Percentiles rank a stretch among this genome's conserved stretches.
Conservation (phyloP, 1,140 invertebrate species). For the Ganaspis sp. region DNA sequence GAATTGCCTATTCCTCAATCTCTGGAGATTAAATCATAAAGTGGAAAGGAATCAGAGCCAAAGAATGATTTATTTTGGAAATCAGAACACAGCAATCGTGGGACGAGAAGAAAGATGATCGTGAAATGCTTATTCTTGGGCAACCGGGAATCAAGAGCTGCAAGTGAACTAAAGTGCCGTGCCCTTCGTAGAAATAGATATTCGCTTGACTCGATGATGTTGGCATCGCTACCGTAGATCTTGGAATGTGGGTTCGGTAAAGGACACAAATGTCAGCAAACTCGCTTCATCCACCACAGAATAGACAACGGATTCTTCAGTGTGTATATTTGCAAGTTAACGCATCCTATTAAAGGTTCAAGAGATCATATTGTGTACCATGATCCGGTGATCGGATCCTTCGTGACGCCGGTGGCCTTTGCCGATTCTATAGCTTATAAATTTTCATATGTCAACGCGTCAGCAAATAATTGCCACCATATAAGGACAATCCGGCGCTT, state of each 20-base stretch:
- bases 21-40: background rate
- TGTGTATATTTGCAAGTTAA: slow-evolving; percentile 43
- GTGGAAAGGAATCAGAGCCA: background rate
- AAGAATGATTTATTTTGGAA: background rate
- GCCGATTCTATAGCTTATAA: slow-evolving; percentile 58
- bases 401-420: slow-evolving; percentile 70
- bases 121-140: slow-evolving; percentile 36
- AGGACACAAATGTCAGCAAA: slow-evolving; percentile 64
- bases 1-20: background rate
- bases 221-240: slow-evolving; percentile 50
- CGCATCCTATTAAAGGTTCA: slow-evolving; percentile 70
- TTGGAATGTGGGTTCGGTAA: slow-evolving; percentile 70
- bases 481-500: slow-evolving; percentile 38
- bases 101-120: background rate
- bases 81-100: background rate
- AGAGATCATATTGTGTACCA: slow-evolving; percentile 62
- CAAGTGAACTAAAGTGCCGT: slow-evolving; percentile 36
- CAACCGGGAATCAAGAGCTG: slow-evolving; percentile 8
- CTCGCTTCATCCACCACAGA: slow-evolving; percentile 26
- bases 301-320: background rate
- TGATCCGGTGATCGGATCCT: slow-evolving; percentile 38
- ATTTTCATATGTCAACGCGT: slow-evolving; percentile 51
- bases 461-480: slow-evolving; percentile 55
- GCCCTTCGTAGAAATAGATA: slow-evolving; percentile 47
- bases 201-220: slow-evolving; percentile 32